phyloP scores from a whole-genome alignment of 2,113 vertebrate genomes.

The Chaetura pelagica region DNA sequence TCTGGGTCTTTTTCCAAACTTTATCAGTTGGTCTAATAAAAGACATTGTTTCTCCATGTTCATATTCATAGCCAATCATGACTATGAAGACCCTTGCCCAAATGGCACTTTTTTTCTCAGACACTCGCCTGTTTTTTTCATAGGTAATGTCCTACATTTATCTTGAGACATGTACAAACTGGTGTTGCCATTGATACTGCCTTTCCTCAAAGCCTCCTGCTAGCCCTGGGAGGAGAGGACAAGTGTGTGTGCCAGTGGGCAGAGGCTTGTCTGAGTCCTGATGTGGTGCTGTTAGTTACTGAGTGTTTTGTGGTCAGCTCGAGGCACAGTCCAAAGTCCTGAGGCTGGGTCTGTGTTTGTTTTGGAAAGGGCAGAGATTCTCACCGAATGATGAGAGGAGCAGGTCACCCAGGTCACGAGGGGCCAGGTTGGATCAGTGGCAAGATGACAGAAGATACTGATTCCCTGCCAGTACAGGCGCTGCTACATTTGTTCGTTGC shows the following conservation, averaged over 20 bases:
- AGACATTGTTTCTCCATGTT: background rate
- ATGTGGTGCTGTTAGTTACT: background rate
- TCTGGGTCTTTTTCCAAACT: background rate
- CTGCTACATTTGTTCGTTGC: background rate
- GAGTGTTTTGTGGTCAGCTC: background rate
- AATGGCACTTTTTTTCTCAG: background rate
- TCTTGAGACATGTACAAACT: background rate
- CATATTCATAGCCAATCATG: background rate
- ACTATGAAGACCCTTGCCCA: background rate
- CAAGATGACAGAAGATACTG: background rate
- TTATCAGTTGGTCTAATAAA: background rate
- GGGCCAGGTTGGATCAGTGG: background rate
- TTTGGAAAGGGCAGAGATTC: background rate
- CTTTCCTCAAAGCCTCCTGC: background rate
- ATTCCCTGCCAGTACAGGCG: background rate
- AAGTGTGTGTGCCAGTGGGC: background rate
- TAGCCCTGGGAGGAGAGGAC: accelerated
- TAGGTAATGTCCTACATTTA: background rate
- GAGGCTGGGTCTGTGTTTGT: background rate
- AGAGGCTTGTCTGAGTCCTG: background rate
- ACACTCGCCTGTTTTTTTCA: background rate
- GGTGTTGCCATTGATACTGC: background rate
- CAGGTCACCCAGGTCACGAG: background rate
- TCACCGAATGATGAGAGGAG: background rate
- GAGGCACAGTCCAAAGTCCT: background rate